Evolutionary conservation across 2,888 invertebrate species (phyloP), one percentile per base, ranked within the genome.

Genomic region (Xanthorhoe spadicearia): DNA sequence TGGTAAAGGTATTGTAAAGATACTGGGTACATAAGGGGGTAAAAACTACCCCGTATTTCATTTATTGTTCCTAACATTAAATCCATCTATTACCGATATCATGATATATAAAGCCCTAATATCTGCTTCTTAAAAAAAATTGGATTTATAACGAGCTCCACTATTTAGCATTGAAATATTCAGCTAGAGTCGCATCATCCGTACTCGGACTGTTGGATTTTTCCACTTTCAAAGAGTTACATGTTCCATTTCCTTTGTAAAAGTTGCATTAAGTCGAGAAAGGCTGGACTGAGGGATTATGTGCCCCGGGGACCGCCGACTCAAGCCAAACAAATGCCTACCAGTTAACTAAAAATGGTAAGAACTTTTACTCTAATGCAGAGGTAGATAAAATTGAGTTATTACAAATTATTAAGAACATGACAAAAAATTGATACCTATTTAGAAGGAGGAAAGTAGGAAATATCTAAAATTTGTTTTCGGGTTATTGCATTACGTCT

Each of bases 211-310:
- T 43, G 49, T 15, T 23, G 19, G 50, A 62, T 46, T 56, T 69
- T 61, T 64, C 43, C 19, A 48, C 70, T 56, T 66, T 66, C 38
- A 50, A 58, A 53, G 62, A 64, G 64, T 66, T 59, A 62, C 51
- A 63, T 63, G 67, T 52, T 52, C 59, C 64, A 43, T 68, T 66
- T 70, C 67, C 72, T 72, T 70, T 70, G 70, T 70, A 63, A 67
- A 70, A 72, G 70, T 71, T 69, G 66, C 59, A 69, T 65, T 65
- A 73, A 72, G 73, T 73, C 64, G 60, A 61, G 61, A 64, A 70
- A 73, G 65, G 70, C 71, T 64, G 43, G 53, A 32, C 66, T 69
- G 70, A 69, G 62, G 70, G 70, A 74, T 72, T 71, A 70, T 51
- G 57, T 50, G 65, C 61, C 28, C 49, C 38, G 50, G 56, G 59